A percentile compares a stretch with the other conserved stretches of the same genome.
phyloP scores from a whole-genome alignment of 1,140 invertebrate genomes.

The Colletes gigas region DNA sequence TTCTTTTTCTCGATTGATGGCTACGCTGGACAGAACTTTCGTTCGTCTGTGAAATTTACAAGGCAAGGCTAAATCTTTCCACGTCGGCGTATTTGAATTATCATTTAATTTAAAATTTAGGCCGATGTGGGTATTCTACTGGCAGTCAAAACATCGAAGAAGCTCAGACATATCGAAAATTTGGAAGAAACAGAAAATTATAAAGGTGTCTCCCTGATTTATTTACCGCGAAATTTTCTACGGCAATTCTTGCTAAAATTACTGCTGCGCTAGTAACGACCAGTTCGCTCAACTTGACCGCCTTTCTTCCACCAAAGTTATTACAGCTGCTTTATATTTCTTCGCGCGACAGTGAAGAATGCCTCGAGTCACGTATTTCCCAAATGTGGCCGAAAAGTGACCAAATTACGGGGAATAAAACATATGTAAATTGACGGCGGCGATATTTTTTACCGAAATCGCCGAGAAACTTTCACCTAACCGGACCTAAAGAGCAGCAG shows the following conservation, averaged over 20 bases:
- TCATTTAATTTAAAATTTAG: too few relatives aligned
- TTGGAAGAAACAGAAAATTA: too few relatives aligned
- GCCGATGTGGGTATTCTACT: too few relatives aligned
- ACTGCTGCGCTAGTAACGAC: neutral
- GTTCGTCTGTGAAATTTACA: neutral
- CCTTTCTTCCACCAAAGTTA: neutral
- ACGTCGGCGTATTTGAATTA: too few relatives aligned
- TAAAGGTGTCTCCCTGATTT: too few relatives aligned
- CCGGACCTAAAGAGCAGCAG: too few relatives aligned
- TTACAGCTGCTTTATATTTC: neutral
- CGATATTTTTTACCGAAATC: neutral
- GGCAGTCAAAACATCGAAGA: too few relatives aligned
- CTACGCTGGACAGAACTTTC: neutral
- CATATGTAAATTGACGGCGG: neutral
- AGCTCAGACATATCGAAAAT: too few relatives aligned
- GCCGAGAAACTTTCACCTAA: constrained; percentile 6
- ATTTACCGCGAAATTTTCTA: neutral
- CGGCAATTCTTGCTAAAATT: neutral
- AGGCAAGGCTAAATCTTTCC: too few relatives aligned
- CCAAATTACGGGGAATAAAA: constrained; percentile 9
- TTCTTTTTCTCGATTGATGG: neutral
- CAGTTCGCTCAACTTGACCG: neutral
- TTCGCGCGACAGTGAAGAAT: neutral
- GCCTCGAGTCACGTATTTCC: neutral
- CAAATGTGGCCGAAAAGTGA: neutral